Evolutionary conservation across 2,113 vertebrate genomes (phyloP), one percentile per base, ranked within the genome.

Genomic region (Meriones unguiculatus): DNA sequence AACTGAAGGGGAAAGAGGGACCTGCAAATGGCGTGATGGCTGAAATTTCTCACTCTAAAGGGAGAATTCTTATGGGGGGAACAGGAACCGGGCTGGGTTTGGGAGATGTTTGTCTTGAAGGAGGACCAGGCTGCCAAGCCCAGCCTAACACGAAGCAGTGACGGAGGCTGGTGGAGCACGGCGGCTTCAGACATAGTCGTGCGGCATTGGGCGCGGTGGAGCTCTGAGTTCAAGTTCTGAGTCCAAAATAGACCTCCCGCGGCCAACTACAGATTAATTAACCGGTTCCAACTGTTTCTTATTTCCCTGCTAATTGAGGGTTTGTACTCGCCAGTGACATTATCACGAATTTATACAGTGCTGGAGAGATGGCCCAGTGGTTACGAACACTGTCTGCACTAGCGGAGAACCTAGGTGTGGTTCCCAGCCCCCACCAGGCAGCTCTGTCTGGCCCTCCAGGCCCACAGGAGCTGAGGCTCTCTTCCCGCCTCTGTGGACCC

Each of bases 1-100:
- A 93, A 93, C 72, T 80, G 75, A 80, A 93, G 70, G 11, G 32
- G 73, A 95, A 84, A 78, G 32, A 69, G 9, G 65, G 38, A 84
- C 62, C 25, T 6, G 85, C 82, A 82, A 62, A 90, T 17, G 22
- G 7, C 11, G 11, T 0, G 2, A 17, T 65, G n/a, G 50, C 13
- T 86, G 54, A 59, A 93, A 70, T 64, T 38, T 84, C 67, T 91
- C 3, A 5, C 24, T 18, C 10, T 89, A 90, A 87, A 50, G 82
- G 15, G 17, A 73, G 22, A 85, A 52, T 87, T 70, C 41, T 52
- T 77, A 32, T 20, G 62, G n/a, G 64, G 35, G 46, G 38, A 67
- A 52, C 3, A 22, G 24, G 2, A 25, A 22, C 20, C 35, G 30
- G 30, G 1, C 35, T 73, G n/a, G 25, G 1, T 2, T 50, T 87